Percentiles rank a stretch among this genome's conserved stretches.
Conservation (phyloP, 2,888 invertebrate genomes). For the Rhagonycha lutea region DNA sequence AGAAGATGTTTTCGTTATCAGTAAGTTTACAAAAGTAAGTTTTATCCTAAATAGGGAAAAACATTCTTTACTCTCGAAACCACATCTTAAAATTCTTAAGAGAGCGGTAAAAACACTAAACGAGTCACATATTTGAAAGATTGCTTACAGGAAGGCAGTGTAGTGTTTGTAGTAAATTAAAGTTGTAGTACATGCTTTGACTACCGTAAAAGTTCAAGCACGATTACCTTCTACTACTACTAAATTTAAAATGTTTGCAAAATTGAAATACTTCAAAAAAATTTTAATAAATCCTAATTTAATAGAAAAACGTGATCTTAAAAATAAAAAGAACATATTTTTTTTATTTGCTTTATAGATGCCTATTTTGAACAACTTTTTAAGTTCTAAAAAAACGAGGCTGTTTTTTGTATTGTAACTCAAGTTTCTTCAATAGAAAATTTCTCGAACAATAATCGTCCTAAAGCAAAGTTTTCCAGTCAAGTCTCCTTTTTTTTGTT, state of each 20-base stretch:
- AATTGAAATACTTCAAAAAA: background rate
- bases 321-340: background rate
- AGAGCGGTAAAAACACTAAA: background rate
- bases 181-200: background rate
- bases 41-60: background rate
- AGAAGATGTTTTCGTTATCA: background rate
- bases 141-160: background rate
- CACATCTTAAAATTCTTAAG: background rate
- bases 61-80: background rate
- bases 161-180: background rate
- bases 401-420: background rate
- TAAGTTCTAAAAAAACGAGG: too few species aligned
- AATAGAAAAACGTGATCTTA: background rate
- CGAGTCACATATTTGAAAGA: background rate
- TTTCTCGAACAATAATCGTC: background rate
- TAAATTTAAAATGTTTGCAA: background rate
- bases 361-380: too few species aligned
- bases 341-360: too few species aligned
- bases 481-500: background rate
- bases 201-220: background rate
- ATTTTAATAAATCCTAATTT: background rate
- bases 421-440: background rate
- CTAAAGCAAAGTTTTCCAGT: background rate
- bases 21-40: background rate
- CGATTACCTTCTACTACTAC: background rate